Conservation (phyloP, 2,797 vertebrate genomes). For the Spinus pinus region DNA sequence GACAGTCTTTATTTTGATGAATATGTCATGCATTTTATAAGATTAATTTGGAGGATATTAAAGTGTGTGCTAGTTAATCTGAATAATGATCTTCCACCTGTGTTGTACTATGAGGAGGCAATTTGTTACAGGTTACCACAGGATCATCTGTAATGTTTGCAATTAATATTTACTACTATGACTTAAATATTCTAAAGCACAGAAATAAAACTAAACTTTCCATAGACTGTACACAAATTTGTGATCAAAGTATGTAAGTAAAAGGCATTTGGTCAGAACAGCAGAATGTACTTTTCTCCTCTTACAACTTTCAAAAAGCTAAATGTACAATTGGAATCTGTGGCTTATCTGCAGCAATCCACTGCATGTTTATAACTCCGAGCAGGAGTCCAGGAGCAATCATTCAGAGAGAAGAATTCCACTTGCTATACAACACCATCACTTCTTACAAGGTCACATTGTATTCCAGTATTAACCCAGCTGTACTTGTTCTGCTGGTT, state of each 20-base stretch:
- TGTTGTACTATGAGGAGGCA: background rate
- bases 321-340: background rate
- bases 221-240: background rate
- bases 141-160: background rate
- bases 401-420: background rate
- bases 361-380: background rate
- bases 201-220: background rate
- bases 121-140: background rate
- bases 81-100: slow-evolving; percentile 26
- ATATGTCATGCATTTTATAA: slow-evolving; percentile 17
- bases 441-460: background rate
- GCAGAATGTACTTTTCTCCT: background rate
- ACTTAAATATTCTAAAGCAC: background rate
- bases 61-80: slow-evolving; percentile 1
- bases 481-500: background rate
- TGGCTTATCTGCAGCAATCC: background rate
- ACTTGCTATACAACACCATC: background rate
- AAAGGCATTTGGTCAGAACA: background rate
- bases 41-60: slow-evolving; percentile 21
- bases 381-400: background rate
- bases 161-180: background rate
- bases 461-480: background rate
- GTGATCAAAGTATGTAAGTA: background rate
- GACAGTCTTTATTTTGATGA: slow-evolving; percentile 64
- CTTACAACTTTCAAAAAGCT: background rate